Evolutionary conservation across 2,113 vertebrate genomes (phyloP), one percentile per base, ranked within the genome.

Genomic region (Anolis sagrei): DNA sequence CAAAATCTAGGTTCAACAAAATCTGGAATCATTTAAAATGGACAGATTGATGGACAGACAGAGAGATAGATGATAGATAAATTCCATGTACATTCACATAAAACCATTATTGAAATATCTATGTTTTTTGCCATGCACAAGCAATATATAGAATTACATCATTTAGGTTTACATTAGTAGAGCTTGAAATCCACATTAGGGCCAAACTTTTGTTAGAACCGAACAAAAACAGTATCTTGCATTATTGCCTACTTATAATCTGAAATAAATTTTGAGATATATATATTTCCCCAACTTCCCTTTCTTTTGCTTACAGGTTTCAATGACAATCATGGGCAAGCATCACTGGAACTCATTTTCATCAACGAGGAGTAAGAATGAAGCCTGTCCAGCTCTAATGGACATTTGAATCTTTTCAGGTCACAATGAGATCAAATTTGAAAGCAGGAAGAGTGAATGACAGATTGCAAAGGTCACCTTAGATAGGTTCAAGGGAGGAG

Each of bases 321-420:
- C 5, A 88, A 88, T 0, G 93, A 90, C 83, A 95, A 94, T 64
- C 93, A 79, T 0, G 79, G 93, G 34, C 95, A 94, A 0, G 90
- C 95, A 51, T 94, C 96, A 2, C 91, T 97, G 95, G 97, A 97
- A 84, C 95, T 97, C 88, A 95, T 97, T 89, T 97, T 97, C 90
- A 93, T 96, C 94, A 97, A 96, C 91, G 95, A 97, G 94, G 96
- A 97, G 97, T 97, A 95, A 97, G 97, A 95, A 93, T 76, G 92
- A 92, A 36, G 85, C 82, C 89, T 92, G 91, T 94, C 88, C 91
- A 92, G 84, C 92, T 85, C 78, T 84, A 91, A 91, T 76, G 93
- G 91, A 94, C 87, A 93, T 92, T 91, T 94, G 93, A 95, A 72
- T 90, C 90, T 86, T 89, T 90, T 77, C 87, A 94, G 92, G 86